These are phyloP conservation scores for Lomographa bimaculata DNA, from an alignment of 2,888 invertebrate genomes.

Conservation along the genomic window DNA sequence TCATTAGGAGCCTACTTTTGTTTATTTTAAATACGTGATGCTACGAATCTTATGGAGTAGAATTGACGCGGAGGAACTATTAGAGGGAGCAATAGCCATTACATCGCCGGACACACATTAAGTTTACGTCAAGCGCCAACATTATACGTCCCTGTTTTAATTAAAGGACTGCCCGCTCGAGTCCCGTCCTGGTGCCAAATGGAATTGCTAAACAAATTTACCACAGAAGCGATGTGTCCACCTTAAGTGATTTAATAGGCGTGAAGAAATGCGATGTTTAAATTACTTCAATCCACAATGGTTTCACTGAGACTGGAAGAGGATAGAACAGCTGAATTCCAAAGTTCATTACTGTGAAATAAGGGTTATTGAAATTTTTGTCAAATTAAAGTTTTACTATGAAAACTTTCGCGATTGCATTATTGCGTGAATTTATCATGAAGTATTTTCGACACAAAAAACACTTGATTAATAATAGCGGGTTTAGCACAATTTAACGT, in stretches of 20 bases:
- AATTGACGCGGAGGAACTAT: constrained; percentile 78
- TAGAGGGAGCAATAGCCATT: constrained; percentile 69
- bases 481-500: too few relatives aligned
- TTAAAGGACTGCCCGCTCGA: constrained; percentile 79
- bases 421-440: too few relatives aligned
- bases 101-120: constrained; percentile 77
- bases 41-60: constrained; percentile 55
- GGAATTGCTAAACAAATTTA: constrained; percentile 83
- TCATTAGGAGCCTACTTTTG: constrained; percentile 25
- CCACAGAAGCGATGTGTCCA: constrained; percentile 79
- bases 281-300: constrained; percentile 65
- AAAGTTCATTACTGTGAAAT: constrained; percentile 21
- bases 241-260: constrained; percentile 84
- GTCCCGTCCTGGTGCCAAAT: constrained; percentile 65
- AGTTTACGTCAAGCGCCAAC: constrained; percentile 74
- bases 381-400: too few relatives aligned
- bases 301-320: constrained; percentile 35
- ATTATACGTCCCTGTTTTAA: constrained; percentile 79
- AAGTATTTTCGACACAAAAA: too few relatives aligned
- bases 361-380: constrained; percentile 13
- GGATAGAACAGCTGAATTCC: constrained; percentile 32
- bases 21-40: constrained; percentile 43
- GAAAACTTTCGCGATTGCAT: too few relatives aligned
- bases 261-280: constrained; percentile 78
- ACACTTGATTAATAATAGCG: too few relatives aligned